Conservation (phyloP, 2,797 vertebrate genomes). For the Galago senegalensis region DNA sequence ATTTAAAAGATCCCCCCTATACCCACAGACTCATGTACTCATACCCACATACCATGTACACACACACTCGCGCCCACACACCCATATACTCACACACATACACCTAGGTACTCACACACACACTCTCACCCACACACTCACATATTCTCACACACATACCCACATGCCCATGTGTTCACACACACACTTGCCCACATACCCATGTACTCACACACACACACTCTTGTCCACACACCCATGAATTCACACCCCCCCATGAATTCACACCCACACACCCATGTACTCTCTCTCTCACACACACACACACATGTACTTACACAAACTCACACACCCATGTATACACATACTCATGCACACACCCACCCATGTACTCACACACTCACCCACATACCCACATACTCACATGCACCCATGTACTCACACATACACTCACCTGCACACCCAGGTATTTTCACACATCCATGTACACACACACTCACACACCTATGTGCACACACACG, state of each 20-base stretch:
- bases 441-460: not conserved
- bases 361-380: not conserved
- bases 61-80: not conserved
- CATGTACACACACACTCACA: not conserved
- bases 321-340: not conserved
- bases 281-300: not conserved
- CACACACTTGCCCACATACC: not conserved
- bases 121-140: no score
- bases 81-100: not conserved
- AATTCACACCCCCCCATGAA: no score
- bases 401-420: not conserved
- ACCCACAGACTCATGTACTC: no score
- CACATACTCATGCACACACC: no score
- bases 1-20: not conserved
- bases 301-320: not conserved
- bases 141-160: no score
- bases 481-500: no score
- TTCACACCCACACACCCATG: not conserved
- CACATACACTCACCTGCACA: no score
- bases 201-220: no score
- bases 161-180: not conserved
- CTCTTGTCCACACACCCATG: not conserved
- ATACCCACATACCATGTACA: not conserved
- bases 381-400: not conserved
- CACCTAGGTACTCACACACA: not conserved